Evolutionary conservation across 2,113 vertebrate genomes (phyloP), one percentile per base, ranked within the genome.

Genomic region (Thamnophis sirtalis): DNA sequence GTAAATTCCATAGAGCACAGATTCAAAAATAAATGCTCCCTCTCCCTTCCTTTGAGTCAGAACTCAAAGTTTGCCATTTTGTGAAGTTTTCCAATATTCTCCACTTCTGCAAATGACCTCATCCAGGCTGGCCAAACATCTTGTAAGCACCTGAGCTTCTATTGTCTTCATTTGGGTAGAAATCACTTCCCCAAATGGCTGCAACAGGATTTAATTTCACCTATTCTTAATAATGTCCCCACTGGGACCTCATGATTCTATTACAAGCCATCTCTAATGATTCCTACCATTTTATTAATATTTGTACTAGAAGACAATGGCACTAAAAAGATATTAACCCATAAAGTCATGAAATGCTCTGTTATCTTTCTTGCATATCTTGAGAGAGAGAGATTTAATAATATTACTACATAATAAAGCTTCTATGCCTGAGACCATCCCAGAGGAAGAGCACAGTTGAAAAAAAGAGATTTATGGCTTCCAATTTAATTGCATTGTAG

Each of bases 261-360:
- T 80, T 53, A 86, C 24, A 56, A 55, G 56, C 15, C 88, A 43
- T 89, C 48, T 89, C 91, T 88, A 49, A 84, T 68, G 84, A 84
- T 38, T 68, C 87, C 54, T 51, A 89, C 56, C 89, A 86, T 63
- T 86, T 21, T 11, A 58, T 91, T 92, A 92, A 89, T 73, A 84
- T 49, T 94, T 93, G 33, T 13, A 86, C 80, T 60, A 94, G 55
- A 60, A 87, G 63, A 84, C 86, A 92, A 50, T 28, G 54, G n/a
- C 73, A 92, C 22, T 91, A 73, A 73, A 90, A 91, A 91, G 87
- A 86, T 60, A 91, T 86, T 93, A 93, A 89, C 51, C 63, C 85
- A 28, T 26, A 56, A 60, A 94, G 89, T 84, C 87, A 87, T 2
- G 68, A 93, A 48, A 90, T 94, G 13, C 50, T 89, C 91, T 85